Conservation (phyloP, 2,113 vertebrate genomes). For the Aldabrachelys gigantea region DNA sequence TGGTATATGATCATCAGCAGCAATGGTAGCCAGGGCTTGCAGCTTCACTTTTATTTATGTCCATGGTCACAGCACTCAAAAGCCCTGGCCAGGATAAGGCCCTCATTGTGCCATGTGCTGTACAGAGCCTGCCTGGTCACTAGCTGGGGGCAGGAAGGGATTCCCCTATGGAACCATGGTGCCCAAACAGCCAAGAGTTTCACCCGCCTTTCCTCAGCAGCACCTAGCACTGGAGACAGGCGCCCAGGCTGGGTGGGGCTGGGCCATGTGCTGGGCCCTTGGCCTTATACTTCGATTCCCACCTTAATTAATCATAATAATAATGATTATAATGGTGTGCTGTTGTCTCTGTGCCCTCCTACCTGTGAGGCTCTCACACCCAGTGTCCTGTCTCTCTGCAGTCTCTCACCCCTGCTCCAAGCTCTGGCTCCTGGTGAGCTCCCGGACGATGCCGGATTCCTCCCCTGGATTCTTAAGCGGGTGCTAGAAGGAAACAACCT, state of each 20-base stretch:
- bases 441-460: neutral
- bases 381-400: neutral
- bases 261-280: neutral
- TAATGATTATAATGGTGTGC: neutral
- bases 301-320: too few species aligned
- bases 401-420: constrained; percentile 69
- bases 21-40: neutral
- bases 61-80: neutral
- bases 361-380: neutral
- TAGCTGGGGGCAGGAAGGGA: neutral
- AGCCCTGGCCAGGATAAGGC: neutral
- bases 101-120: neutral
- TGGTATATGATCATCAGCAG: neutral
- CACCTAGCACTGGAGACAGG: fast-evolving
- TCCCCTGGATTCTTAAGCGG: constrained; percentile 64
- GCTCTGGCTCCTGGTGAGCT: constrained; percentile 34
- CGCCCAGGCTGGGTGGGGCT: neutral
- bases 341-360: neutral
- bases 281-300: neutral
- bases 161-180: neutral
- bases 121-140: neutral
- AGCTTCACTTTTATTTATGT: neutral
- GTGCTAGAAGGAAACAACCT: constrained; percentile 76
- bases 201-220: neutral
- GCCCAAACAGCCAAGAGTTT: neutral